Evolutionary conservation across 2,888 invertebrate genomes (phyloP), one percentile per base, ranked within the genome.

Genomic region (Mythimna impura): DNA sequence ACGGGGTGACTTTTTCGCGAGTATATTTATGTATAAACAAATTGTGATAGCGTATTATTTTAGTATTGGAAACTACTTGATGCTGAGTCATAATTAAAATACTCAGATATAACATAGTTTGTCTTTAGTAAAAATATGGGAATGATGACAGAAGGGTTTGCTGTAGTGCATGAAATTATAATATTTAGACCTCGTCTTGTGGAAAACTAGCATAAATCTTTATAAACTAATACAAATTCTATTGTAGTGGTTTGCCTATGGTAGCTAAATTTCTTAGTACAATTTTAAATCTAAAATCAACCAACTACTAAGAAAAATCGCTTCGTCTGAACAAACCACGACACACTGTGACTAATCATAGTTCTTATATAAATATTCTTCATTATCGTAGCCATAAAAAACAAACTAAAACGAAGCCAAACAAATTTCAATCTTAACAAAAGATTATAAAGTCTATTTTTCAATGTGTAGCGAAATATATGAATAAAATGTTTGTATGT

Each of bases 391-490:
- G 72, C 65, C 65, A 60, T 83, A 82, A 75, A 74, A 68, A 76
- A 47, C 62, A 43, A 63, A 64, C 54, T 72, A 72, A 74, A 78
- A 81, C 67, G 69, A 80, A 67, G 80, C 73, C 71, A 81, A 75
- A 69, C 71, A 70, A 70, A 73, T 74, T 71, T 73, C 66, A 67
- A 65, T 73, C 76, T 66, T 70, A 54, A 43, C 9, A 10, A 0
- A 72, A 72, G 43, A 30, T 22, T 3, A 80, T 86, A 89, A 85
- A 88, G 80, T 89, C 72, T 90, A 92, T 90, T 90, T 92, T 91
- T 86, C 82, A 89, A 82, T 88, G 82, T 85, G 66, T 89, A 89
- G 79, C 52, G 50, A 83, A 87, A 73, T 82, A 81, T 72, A 71
- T 34, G 66, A 69, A 73, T 79, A 83, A 71, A 76, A 70, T 81